phyloP scores from a whole-genome alignment of 2,888 invertebrate genomes.

The Poecilus cupreus region DNA sequence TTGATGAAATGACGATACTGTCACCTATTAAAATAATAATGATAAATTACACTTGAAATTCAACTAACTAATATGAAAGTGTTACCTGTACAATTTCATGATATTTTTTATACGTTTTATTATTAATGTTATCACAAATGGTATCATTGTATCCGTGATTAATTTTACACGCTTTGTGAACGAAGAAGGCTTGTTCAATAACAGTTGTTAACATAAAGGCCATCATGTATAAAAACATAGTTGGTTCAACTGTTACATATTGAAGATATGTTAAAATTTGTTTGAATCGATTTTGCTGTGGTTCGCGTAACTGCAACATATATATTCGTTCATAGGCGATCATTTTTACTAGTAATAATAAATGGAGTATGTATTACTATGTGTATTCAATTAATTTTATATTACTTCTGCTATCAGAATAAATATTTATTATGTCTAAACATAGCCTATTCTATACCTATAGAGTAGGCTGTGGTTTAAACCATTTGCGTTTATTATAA shows the following conservation, averaged over 20 bases:
- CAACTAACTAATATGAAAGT: too few relatives aligned
- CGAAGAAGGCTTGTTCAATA: conserved; percentile 86
- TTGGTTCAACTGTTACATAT: conserved; percentile 86
- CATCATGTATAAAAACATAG: conserved; percentile 92
- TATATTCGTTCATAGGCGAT: neutral
- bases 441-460: neutral
- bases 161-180: conserved; percentile 85
- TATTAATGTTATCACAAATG: conserved; percentile 80
- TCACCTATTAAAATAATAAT: conserved; percentile 73
- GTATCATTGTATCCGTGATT: conserved; percentile 82
- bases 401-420: neutral
- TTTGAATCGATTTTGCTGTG: neutral
- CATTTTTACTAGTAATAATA: neutral
- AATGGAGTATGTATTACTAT: neutral
- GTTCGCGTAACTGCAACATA: conserved; percentile 26
- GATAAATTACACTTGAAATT: too few relatives aligned
- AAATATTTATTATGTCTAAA: neutral
- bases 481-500: neutral
- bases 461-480: too few relatives aligned
- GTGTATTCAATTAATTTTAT: neutral
- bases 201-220: conserved; percentile 89
- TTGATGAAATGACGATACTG: conserved; percentile 84
- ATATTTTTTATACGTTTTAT: conserved; percentile 75
- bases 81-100: conserved; percentile 82
- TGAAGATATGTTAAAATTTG: conserved; percentile 62